These are phyloP conservation scores for Morone chrysops DNA, from an alignment of 2,113 vertebrate species.

Conservation along the genomic window DNA sequence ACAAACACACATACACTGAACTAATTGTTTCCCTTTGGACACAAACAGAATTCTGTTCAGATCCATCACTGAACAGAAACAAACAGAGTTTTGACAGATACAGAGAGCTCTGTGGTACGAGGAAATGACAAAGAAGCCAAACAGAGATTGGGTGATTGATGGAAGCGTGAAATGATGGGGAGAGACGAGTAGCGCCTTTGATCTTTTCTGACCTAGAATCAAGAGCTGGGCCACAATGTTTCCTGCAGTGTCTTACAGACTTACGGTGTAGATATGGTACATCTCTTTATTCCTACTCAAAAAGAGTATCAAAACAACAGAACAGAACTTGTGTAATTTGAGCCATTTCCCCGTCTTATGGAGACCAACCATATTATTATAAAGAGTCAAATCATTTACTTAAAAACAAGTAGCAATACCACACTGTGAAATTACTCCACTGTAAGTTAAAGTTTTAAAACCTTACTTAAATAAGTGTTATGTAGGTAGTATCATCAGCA, in stretches of 20 bases:
- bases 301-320: neutral
- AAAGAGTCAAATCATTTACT: too few species aligned
- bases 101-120: conserved; percentile 51
- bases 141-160: conserved; percentile 53
- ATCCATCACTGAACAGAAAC: conserved; percentile 62
- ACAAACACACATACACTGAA: conserved; percentile 40
- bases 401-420: too few species aligned
- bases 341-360: neutral
- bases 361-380: too few species aligned
- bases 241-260: conserved; percentile 11
- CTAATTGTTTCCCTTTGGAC: conserved; percentile 77
- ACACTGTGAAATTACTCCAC: too few species aligned
- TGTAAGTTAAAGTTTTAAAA: too few species aligned
- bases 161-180: conserved; percentile 30
- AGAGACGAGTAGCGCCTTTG: conserved; percentile 31
- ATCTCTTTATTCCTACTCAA: neutral
- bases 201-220: conserved; percentile 52
- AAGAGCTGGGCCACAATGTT: conserved; percentile 13
- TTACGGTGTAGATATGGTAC: neutral
- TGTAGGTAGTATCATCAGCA: too few species aligned
- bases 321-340: neutral
- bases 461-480: too few species aligned
- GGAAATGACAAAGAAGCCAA: conserved; percentile 46
- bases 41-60: conserved; percentile 66
- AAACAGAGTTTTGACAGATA: conserved; percentile 61